Percentiles rank a stretch among this genome's conserved stretches.
Conservation (phyloP, 2,888 invertebrate species). For the Chrysolina americana region DNA sequence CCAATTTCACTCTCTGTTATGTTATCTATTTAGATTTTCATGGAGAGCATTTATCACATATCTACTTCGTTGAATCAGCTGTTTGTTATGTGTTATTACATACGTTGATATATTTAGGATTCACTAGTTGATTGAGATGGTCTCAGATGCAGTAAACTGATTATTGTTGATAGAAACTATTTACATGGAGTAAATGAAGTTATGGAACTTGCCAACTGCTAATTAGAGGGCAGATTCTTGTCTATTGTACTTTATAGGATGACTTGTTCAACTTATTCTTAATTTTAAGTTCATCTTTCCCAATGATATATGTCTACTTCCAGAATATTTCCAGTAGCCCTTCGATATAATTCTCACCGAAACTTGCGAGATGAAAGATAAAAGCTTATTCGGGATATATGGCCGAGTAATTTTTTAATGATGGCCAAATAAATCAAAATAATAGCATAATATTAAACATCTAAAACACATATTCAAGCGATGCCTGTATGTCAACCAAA, state of each 20-base stretch:
- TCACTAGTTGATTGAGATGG: background rate
- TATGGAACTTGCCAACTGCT: background rate
- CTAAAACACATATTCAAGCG: too few relatives aligned
- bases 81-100: constrained; percentile 8
- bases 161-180: background rate
- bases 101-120: constrained; percentile 22
- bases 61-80: constrained; percentile 6
- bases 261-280: too few relatives aligned
- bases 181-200: background rate
- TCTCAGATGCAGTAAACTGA: background rate
- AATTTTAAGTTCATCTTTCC: too few relatives aligned
- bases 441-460: too few relatives aligned
- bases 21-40: constrained; percentile 48
- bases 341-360: too few relatives aligned
- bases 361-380: too few relatives aligned
- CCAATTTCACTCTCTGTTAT: constrained; percentile 50
- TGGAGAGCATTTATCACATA: constrained; percentile 36
- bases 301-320: too few relatives aligned
- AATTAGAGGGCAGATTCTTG: background rate
- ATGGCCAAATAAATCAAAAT: too few relatives aligned
- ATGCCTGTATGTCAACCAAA: too few relatives aligned
- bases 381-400: too few relatives aligned
- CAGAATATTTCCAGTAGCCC: too few relatives aligned
- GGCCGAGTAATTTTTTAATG: too few relatives aligned
- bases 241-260: background rate